phyloP scores from a whole-genome alignment of 1,140 invertebrate species.

The Caligus rogercresseyi region DNA sequence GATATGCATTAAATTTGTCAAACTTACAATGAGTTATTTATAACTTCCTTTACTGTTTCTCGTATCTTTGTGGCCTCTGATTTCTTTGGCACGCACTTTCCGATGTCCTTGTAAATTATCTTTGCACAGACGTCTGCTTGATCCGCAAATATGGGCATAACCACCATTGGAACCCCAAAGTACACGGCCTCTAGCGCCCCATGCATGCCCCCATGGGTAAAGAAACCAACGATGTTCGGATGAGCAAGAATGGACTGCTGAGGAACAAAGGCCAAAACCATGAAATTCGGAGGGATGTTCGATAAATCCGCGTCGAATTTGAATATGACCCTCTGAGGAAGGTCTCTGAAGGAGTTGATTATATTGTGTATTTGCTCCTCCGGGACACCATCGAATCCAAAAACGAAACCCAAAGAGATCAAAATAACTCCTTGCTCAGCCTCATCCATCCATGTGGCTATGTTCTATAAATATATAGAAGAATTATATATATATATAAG shows the following conservation, averaged over 20 bases:
- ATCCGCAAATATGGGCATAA: slow-evolving; percentile 32
- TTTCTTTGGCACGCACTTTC: no score
- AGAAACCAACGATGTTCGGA: slow-evolving; percentile 26
- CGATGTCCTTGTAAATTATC: no score
- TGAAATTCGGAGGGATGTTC: not conserved
- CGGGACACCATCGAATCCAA: not conserved
- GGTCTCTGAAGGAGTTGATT: not conserved
- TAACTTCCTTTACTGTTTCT: no score
- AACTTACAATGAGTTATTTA: no score
- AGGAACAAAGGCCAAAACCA: not conserved
- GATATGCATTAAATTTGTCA: no score
- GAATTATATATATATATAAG: no score
- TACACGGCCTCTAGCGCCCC: slow-evolving; percentile 33
- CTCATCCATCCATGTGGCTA: not conserved
- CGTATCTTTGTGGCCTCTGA: no score
- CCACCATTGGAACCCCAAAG: slow-evolving; percentile 32
- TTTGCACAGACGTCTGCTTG: slow-evolving; percentile 30
- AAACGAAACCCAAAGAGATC: not conserved
- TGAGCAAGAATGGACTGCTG: slow-evolving; percentile 24
- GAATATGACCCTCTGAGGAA: not conserved
- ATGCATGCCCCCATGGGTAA: slow-evolving; percentile 31
- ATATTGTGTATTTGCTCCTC: not conserved
- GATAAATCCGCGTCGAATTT: not conserved
- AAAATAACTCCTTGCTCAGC: not conserved
- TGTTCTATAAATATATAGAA: not conserved